Percentiles rank a stretch among this genome's conserved stretches.
Conservation (phyloP, 2,797 vertebrate genomes). For the Ambastaia sidthimunki region DNA sequence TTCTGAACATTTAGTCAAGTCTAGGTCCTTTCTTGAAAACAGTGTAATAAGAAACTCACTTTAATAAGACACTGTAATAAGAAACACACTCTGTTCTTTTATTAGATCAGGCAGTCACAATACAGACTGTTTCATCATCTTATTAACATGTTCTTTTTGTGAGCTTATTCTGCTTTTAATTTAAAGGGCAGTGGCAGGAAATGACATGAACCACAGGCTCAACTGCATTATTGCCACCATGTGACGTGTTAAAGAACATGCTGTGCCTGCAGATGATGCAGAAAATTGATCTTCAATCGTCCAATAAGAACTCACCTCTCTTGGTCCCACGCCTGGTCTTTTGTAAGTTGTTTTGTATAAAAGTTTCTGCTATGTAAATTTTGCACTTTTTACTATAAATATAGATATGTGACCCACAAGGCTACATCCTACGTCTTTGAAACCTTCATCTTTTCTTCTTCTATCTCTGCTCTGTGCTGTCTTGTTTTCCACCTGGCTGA, state of each 20-base stretch:
- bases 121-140: neutral
- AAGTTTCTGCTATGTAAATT: neutral
- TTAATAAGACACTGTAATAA: neutral
- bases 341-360: neutral
- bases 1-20: neutral
- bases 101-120: constrained; percentile 1
- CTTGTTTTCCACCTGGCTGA: neutral
- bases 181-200: neutral
- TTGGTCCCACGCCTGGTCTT: no score
- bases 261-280: no score
- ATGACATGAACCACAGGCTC: no score
- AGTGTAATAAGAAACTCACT: neutral
- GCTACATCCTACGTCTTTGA: neutral
- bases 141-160: neutral
- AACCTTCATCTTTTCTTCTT: no score
- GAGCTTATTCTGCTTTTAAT: neutral
- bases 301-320: neutral
- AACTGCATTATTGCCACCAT: no score
- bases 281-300: neutral
- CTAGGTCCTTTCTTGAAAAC: neutral
- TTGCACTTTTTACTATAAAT: no score
- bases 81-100: neutral
- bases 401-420: neutral
- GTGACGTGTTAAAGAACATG: no score
- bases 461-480: neutral